A percentile compares a stretch with the other conserved stretches of the same genome.
These are phyloP conservation scores for Ctenosaura bakeri DNA, from an alignment of 2,797 vertebrate species.

Conservation along the genomic window DNA sequence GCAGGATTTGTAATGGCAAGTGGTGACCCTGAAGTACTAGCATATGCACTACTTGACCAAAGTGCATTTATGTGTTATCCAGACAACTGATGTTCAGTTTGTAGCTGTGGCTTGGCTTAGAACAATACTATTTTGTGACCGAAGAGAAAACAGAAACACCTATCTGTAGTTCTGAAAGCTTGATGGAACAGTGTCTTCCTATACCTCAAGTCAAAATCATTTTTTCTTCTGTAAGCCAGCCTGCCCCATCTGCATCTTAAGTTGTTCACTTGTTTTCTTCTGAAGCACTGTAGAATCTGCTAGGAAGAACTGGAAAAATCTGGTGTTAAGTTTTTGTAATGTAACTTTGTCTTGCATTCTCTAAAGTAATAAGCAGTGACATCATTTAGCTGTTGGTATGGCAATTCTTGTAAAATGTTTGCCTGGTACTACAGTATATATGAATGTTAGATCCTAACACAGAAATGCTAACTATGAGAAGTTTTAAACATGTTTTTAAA, in stretches of 20 bases:
- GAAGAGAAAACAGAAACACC: not conserved
- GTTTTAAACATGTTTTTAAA: not conserved
- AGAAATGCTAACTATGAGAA: not conserved
- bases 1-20: not conserved
- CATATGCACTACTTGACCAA: not conserved
- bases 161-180: not conserved
- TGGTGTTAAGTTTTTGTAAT: not conserved
- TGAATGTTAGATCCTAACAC: not conserved
- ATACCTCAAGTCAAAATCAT: not conserved
- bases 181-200: not conserved
- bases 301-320: not conserved
- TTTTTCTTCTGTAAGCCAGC: not conserved
- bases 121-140: not conserved
- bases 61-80: not conserved
- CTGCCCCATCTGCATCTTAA: not conserved
- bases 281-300: not conserved
- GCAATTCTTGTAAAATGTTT: constrained; percentile 7
- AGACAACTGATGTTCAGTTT: not conserved
- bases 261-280: not conserved
- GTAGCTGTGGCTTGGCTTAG: not conserved
- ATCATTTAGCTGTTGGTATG: not conserved
- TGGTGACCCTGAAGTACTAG: not conserved
- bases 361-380: not conserved
- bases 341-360: not conserved
- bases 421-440: constrained; percentile 30